Conservation (phyloP, 1,140 invertebrate species). For the Drosophila pachea region DNA sequence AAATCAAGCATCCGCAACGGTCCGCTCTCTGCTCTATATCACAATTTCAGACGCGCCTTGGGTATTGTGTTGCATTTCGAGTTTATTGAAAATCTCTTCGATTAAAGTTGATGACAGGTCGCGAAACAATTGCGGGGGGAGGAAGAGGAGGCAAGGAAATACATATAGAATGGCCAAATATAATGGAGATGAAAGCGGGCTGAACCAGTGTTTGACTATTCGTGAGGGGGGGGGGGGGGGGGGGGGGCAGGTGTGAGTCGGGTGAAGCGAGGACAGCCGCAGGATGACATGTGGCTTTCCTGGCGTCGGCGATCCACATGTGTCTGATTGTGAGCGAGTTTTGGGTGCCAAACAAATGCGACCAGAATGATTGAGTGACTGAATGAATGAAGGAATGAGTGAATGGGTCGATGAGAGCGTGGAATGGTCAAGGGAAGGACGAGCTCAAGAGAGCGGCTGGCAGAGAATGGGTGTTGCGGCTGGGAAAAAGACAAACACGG, state of each 20-base stretch:
- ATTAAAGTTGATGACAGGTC: conserved; percentile 13
- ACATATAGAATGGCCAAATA: conserved; percentile 6
- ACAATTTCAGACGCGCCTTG: background rate
- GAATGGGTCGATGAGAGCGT: no score
- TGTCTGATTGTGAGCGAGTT: conserved; percentile 18
- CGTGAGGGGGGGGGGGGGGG: no score
- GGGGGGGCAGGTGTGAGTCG: no score
- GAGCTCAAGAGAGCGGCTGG: background rate
- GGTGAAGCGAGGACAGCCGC: no score
- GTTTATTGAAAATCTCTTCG: conserved; percentile 3
- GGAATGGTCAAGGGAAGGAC: no score
- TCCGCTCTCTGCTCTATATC: no score
- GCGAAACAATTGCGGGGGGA: background rate
- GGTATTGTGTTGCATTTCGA: background rate
- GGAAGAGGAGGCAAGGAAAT: background rate
- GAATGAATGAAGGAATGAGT: no score
- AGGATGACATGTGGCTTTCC: background rate
- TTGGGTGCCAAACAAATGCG: conserved; percentile 22
- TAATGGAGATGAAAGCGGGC: background rate
- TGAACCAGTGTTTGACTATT: no score
- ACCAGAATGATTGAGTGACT: conserved; percentile 15
- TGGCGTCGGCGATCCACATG: conserved; percentile 7
- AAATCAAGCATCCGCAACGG: conserved; percentile 30
- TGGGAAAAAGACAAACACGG: background rate
- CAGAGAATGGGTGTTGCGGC: conserved; percentile 5